These are phyloP conservation scores for Protonemura montana DNA, from an alignment of 2,888 invertebrate genomes.

Conservation along the genomic window DNA sequence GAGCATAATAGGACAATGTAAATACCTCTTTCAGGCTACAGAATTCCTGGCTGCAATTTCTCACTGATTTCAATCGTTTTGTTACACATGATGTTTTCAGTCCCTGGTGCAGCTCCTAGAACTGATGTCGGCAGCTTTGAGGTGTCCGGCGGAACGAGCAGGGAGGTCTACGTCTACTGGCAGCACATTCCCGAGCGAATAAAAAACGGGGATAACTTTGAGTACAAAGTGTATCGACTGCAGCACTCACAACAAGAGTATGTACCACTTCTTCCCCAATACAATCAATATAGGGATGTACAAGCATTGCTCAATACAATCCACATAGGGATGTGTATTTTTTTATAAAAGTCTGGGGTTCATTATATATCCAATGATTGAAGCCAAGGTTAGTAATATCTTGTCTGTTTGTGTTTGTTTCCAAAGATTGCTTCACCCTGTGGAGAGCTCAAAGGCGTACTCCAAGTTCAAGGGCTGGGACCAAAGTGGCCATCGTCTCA, in stretches of 20 bases:
- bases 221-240: conserved; percentile 66
- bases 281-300: too few species aligned
- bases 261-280: neutral
- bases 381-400: too few species aligned
- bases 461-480: conserved; percentile 66
- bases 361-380: too few species aligned
- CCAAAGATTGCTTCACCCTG: conserved; percentile 57
- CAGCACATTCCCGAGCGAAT: conserved; percentile 72
- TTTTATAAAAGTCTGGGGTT: too few species aligned
- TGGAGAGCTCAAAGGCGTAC: conserved; percentile 67
- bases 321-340: too few species aligned
- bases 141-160: conserved; percentile 56
- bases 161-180: conserved; percentile 80
- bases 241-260: neutral
- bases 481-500: conserved; percentile 62
- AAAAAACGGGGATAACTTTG: conserved; percentile 78
- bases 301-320: too few species aligned
- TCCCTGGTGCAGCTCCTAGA: conserved; percentile 73
- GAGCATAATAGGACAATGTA: too few species aligned
- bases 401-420: conserved; percentile 35
- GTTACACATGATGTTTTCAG: conserved; percentile 55
- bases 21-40: too few species aligned
- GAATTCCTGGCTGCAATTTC: too few species aligned
- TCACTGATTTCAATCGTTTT: too few species aligned
- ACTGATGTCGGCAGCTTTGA: conserved; percentile 79